Base-by-base conservation (phyloP, 2,113 vertebrate species). In the Oreochromis aureus region DNA sequence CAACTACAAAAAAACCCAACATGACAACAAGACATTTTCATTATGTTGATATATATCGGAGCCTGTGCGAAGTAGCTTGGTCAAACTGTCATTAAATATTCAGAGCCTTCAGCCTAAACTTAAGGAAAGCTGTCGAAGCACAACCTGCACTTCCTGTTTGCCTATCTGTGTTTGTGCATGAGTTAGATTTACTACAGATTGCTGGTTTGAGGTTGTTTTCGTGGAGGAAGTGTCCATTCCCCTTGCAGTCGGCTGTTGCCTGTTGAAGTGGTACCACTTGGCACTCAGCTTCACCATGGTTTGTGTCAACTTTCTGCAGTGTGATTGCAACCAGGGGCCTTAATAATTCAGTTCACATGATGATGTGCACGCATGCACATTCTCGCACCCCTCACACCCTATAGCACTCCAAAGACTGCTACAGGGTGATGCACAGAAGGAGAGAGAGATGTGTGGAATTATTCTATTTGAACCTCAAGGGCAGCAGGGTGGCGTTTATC, bases 381-480 rank as follows among this genome's bases (percentile, higher is more conserved):
- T 76, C 44, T 0, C 2, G 46, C 46, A 53, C 44, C 24, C 27
- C 71, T 78, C 6, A 3, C 73, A 78, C 53, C 39, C 13, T 56
- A 24, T 69, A 71, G 51, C 54, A 18, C 79, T 78, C 24, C 34
- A 58, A 48, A n/a, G 3, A 53, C 30, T 46, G 89, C 81, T 32
- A 54, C 24, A 44, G 80, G 80, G 54, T 58, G 27, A 27, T 11
- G 24, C 24, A 19, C 34, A 61, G 81, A 84, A 36, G 80, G 44
- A 81, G 73, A 32, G 56, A 10, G 53, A 16, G 71, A 63, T 69
- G 88, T 90, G 87, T 83, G 87, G 69, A 89, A 89, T 48, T 58
- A 66, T 87, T 90, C 88, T 86, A 82, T 86, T 84, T 46, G 81
- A 88, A 86, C 32, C 91, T 89, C 51, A 24, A 44, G 56, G 91